Evolutionary conservation across 2,797 vertebrate genomes (phyloP), one percentile per base, ranked within the genome.

Genomic region (Semaprochilodus insignis): DNA sequence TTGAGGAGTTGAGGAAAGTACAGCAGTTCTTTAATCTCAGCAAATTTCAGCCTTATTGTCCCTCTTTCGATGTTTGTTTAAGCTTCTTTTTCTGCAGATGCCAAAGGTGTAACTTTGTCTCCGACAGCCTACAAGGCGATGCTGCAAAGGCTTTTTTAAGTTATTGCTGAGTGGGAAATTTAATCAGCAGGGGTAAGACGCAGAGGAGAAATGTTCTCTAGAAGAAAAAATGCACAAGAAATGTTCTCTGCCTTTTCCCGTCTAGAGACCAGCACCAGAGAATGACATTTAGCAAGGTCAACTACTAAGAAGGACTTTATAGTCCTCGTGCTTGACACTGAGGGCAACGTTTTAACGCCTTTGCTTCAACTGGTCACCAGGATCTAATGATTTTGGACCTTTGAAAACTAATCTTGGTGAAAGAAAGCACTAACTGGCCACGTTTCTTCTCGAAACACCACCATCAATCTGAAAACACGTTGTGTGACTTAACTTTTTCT

Each of bases 151-250:
- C 7, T 2, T 31, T 31, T 55, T 74, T 54, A 8, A 55, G 51
- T 55, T 74, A 34, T 74, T 31, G 51, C 51, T 74, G 71, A 34
- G 52, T 16, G 44, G 52, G 25, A 25, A 57, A 3, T 74, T 74
- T 74, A 34, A 55, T 57, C 31, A 57, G 73, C 19, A 40, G 54
- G 19, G 25, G 51, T 19, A 55, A 54, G 25, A 72, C 51, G 2
- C 72, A 21, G 25, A 59, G 21, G 13, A 14, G 2, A 21, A 36
- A 36, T 59, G 31, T 59, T 36, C 54, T 59, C 25, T 31, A 31
- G 52, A 34, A 31, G 51, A 31, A 54, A 25, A 31, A 54, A 4
- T 74, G 16, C 27, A 54, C 27, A 31, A 52, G 17, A 52, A 54
- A 48, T 51, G 23, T 7, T 16, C 14, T 52, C 16, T 52, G 23